Evolutionary conservation across 2,888 invertebrate species (phyloP), one percentile per base, ranked within the genome.

Genomic region (Apamea epomidion): DNA sequence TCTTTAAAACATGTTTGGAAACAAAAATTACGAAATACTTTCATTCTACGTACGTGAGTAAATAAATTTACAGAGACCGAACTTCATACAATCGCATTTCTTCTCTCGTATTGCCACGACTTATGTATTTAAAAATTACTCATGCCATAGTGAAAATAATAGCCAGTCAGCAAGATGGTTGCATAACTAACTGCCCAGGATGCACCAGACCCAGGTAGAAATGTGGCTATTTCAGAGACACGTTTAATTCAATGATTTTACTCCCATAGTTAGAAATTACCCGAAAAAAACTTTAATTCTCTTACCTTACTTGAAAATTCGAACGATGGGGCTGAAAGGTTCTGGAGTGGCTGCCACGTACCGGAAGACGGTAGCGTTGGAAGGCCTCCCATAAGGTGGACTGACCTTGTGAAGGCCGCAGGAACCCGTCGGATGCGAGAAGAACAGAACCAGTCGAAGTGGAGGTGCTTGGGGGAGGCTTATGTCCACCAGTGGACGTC

Each of bases 1-100:
- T 48, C 18, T 6, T 37, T 67, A 69, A 72, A 71, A 58, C 45
- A 4, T 37, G 1, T n/a, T 60, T 48, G 16, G 7, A 37, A 72
- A 69, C 64, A 72, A 73, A 64, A 83, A 74, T 82, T 79, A 82
- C 83, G 58, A 83, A 79, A 82, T 68, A 68, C 60, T 51, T 60
- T 64, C 54, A 6, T 51, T 74, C 32, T 42, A 73, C 29, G 16
- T 3, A 51, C 32, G 2, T 1, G 73, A 73, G 37, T 73, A 70
- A 45, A n/a, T 73, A 70, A 29, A 14, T 25, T 21, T 0, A 25
- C 68, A 73, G 79, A 82, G 79, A n/a, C 64, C 16, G 25, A 62
- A 58, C 76, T 65, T 48, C 10, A 48, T 25, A n/a, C 2, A 60
- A 5, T 25, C 16, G 10, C 2, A 4, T 48, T 74, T 75, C 10